These are phyloP conservation scores for Eonycteris spelaea DNA, from an alignment of 2,113 vertebrate species.

Conservation along the genomic window DNA sequence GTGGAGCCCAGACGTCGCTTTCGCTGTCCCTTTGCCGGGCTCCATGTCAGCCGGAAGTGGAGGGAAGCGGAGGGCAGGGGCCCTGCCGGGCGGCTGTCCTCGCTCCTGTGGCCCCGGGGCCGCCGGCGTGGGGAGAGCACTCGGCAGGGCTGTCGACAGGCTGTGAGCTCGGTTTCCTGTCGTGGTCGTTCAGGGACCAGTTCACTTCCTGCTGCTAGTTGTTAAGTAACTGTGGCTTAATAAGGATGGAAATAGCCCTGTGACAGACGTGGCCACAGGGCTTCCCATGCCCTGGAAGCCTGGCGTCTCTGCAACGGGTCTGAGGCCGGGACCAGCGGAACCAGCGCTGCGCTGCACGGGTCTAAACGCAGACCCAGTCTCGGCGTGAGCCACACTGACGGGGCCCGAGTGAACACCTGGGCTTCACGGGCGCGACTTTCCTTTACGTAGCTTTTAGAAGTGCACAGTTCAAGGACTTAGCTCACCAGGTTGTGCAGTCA, in stretches of 20 bases:
- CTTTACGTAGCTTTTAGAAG: background rate
- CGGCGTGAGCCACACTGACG: background rate
- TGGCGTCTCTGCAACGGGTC: no score
- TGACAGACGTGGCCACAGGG: background rate
- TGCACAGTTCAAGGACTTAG: background rate
- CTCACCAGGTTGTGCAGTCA: background rate
- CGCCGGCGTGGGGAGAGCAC: background rate
- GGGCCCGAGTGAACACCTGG: background rate
- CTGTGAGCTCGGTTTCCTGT: background rate
- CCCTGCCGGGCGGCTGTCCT: background rate
- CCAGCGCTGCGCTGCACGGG: no score
- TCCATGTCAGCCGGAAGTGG: no score
- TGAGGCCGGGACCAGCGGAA: no score
- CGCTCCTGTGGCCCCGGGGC: no score
- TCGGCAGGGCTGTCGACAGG: background rate
- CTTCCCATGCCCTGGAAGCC: no score
- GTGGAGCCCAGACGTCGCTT: background rate
- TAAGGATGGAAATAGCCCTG: conserved; percentile 10
- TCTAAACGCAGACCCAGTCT: background rate
- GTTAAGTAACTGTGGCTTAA: conserved; percentile 39
- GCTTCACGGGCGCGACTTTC: background rate
- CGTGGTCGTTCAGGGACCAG: background rate
- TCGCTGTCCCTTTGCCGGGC: background rate
- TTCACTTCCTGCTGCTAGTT: conserved; percentile 35
- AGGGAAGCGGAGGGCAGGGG: background rate